Conservation (phyloP, 2,888 invertebrate species). For the Gerris lacustris region DNA sequence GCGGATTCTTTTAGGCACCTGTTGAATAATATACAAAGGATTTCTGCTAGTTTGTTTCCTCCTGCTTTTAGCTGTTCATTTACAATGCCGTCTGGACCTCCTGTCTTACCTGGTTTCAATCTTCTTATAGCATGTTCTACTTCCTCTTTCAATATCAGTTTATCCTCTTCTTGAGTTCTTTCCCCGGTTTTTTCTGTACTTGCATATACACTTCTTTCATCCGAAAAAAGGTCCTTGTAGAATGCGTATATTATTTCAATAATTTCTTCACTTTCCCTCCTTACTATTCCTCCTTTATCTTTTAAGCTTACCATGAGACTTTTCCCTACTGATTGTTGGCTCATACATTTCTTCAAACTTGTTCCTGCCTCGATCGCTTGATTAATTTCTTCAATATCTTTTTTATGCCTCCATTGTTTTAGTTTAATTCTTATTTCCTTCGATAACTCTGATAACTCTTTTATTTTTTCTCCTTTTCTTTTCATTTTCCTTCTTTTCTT, state of each 20-base stretch:
- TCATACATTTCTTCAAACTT: slow-evolving; percentile 6
- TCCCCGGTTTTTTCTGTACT: too few relatives aligned
- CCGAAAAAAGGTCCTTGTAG: neutral
- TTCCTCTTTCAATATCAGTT: neutral
- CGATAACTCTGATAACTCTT: neutral
- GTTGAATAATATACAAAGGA: slow-evolving; percentile 4
- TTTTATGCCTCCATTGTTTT: neutral
- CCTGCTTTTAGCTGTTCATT: slow-evolving; percentile 10
- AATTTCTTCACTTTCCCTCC: slow-evolving; percentile 6
- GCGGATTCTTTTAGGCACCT: neutral
- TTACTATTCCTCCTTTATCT: neutral
- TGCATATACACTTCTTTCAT: neutral
- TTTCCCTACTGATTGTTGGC: neutral
- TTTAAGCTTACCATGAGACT: slow-evolving; percentile 6
- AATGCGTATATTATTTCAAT: neutral
- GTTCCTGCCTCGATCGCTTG: slow-evolving; percentile 1
- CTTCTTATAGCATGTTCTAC: slow-evolving; percentile 6
- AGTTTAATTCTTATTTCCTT: slow-evolving; percentile 10
- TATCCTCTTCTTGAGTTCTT: too few relatives aligned
- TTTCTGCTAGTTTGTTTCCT: neutral
- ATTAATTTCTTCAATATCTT: slow-evolving; percentile 6
- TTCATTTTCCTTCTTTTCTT: slow-evolving; percentile 1
- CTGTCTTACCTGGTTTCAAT: slow-evolving; percentile 5
- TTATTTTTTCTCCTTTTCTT: neutral
- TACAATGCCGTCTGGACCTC: slow-evolving; percentile 7